These are phyloP conservation scores for Parotocinclus haroldoi DNA, from an alignment of 2,797 vertebrate genomes.

Conservation along the genomic window DNA sequence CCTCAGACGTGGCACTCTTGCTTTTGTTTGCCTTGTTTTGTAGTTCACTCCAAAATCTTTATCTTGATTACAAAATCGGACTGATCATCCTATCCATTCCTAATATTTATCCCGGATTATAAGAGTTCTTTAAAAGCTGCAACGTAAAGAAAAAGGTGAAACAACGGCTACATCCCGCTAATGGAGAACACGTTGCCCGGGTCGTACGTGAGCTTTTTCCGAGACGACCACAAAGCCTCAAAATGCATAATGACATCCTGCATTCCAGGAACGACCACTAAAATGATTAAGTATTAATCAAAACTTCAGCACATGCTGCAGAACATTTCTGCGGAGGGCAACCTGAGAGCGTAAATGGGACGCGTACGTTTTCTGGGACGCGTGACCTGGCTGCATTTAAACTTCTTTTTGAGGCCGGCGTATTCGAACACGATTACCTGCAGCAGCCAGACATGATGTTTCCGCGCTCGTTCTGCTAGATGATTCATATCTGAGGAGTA, in stretches of 20 bases:
- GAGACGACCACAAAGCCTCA: neutral
- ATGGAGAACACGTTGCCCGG: no score
- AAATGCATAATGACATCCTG: slow-evolving; percentile 11
- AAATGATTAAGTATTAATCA: slow-evolving; percentile 14
- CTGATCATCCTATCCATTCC: no score
- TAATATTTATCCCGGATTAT: neutral
- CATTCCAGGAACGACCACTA: slow-evolving; percentile 14
- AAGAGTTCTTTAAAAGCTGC: neutral
- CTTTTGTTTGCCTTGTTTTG: no score
- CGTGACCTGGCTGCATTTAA: slow-evolving; percentile 16
- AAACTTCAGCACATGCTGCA: slow-evolving; percentile 3
- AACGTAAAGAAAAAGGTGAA: no score
- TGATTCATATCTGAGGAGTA: neutral
- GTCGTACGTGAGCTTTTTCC: neutral
- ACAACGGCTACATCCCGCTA: no score
- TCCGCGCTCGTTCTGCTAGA: no score
- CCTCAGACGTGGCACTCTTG: no score
- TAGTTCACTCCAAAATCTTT: no score
- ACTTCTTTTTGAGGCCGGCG: slow-evolving; percentile 2
- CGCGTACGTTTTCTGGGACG: slow-evolving; percentile 1
- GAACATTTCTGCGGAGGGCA: slow-evolving; percentile 1
- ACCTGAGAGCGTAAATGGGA: slow-evolving; percentile 5
- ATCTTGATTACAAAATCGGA: no score
- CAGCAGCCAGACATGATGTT: slow-evolving; percentile 1
- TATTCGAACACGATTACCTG: slow-evolving; percentile 17